Base-by-base conservation (phyloP, 1,140 invertebrate genomes). In the Anoplolepis gracilipes region DNA sequence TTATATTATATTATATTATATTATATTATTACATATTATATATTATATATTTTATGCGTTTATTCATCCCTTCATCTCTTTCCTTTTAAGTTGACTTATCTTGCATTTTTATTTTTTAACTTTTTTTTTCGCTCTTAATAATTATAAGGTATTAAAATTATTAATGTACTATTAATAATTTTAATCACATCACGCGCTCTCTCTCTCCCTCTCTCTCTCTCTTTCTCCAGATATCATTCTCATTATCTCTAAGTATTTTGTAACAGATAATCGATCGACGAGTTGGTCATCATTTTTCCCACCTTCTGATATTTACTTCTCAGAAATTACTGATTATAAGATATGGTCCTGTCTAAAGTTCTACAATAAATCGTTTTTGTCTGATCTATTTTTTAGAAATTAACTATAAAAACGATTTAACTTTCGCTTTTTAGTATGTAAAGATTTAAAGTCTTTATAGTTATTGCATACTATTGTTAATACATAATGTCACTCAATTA, bases 21-120 rank as follows among this genome's bases (percentile, higher is more conserved):
- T n/a, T n/a, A n/a, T n/a, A n/a, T n/a, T n/a, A n/a, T n/a, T n/a
- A n/a, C n/a, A n/a, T n/a, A n/a, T n/a, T n/a, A n/a, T n/a, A n/a
- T n/a, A n/a, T n/a, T n/a, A n/a, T 81, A 72, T 88, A 88, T 86
- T 36, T 36, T 57, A 86, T 49, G 57, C 70, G 87, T 88, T 89
- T 87, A 53, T 89, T 89, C 76, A 88, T 61, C 84, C 59, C 62
- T 75, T 13, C 13, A 46, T 0, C 73, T 62, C 5, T 64, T 2
- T 62, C 62, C 5, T 6, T 3, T 53, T 46, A 79, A 85, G n/a
- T n/a, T 57, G 61, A 19, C 61, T 87, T 88, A 88, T 88, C 86
- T 79, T 75, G 64, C 73, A 55, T 64, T 64, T 77, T 67, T 67
- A 67, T 88, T 67, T 49, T 65, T 65, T 19, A 28, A 78, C 36